Evolutionary conservation across 2,797 vertebrate species (phyloP).

Genomic region (Phalanger gymnotis): DNA sequence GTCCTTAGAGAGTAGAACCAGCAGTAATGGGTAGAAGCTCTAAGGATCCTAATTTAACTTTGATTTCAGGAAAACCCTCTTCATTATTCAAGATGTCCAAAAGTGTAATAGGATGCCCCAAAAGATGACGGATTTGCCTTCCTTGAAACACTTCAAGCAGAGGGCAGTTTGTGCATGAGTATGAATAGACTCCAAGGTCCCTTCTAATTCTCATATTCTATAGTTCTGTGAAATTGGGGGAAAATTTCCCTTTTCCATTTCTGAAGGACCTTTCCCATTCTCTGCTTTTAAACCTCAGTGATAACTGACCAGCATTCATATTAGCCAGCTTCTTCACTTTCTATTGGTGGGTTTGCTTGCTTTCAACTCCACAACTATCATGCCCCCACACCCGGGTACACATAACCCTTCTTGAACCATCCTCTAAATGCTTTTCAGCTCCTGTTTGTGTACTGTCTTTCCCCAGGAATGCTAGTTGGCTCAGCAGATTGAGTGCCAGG

Average conservation of each 20-base stretch:
- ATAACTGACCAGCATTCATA: background rate
- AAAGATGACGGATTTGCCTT: background rate
- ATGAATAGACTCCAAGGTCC: background rate
- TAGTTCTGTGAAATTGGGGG: background rate
- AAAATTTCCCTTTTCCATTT: background rate
- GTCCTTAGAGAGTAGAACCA: background rate
- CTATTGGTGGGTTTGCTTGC: too few relatives aligned
- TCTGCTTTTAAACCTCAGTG: background rate
- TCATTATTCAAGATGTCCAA: background rate
- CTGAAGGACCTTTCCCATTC: background rate
- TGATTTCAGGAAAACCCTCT: background rate
- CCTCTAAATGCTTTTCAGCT: background rate
- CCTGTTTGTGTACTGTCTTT: background rate
- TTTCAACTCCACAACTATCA: background rate
- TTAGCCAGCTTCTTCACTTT: background rate
- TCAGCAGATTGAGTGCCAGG: too few relatives aligned
- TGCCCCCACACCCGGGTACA: background rate
- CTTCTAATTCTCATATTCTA: background rate
- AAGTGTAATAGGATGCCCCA: background rate
- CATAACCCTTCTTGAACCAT: background rate
- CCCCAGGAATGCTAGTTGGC: too few relatives aligned
- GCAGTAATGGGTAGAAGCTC: background rate
- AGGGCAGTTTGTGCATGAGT: background rate
- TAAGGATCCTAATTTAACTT: background rate
- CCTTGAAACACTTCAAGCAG: background rate